Evolutionary conservation across 2,888 invertebrate species (phyloP).

Genomic region (Xestoiulus laeticollis): DNA sequence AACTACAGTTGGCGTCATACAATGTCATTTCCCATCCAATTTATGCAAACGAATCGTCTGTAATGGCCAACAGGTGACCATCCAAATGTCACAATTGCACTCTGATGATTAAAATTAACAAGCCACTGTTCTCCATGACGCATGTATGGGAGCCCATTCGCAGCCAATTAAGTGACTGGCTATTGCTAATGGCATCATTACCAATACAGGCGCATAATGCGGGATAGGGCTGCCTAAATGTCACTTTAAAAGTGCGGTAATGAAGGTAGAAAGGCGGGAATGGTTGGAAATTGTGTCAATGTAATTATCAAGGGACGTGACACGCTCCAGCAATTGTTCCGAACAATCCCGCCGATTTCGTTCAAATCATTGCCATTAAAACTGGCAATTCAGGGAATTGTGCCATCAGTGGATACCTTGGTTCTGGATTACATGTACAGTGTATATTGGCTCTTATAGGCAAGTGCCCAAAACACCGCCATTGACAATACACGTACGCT

Average conservation of each 20-base stretch:
- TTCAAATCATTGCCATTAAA: constrained; percentile 2
- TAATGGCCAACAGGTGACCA: constrained; percentile 17
- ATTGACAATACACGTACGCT: too few relatives aligned
- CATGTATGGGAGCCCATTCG: neutral
- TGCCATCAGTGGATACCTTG: neutral
- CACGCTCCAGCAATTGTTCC: neutral
- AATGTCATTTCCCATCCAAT: neutral
- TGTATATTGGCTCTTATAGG: neutral
- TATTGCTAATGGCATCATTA: neutral
- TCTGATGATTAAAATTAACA: neutral
- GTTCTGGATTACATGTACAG: neutral
- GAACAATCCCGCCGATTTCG: neutral
- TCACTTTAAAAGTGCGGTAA: neutral
- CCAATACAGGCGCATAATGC: neutral
- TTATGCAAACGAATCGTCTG: neutral
- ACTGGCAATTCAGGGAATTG: neutral
- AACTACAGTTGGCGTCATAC: neutral
- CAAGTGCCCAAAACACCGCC: too few relatives aligned
- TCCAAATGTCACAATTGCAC: neutral
- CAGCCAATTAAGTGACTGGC: constrained; percentile 12
- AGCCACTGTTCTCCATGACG: neutral
- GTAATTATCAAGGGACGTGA: constrained; percentile 7
- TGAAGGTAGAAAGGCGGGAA: neutral
- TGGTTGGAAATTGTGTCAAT: neutral
- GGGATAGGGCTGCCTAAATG: neutral